Percentiles rank a stretch among this genome's conserved stretches.
These are phyloP conservation scores for Actenoides hombroni DNA, from an alignment of 2,113 vertebrate species.

Conservation along the genomic window DNA sequence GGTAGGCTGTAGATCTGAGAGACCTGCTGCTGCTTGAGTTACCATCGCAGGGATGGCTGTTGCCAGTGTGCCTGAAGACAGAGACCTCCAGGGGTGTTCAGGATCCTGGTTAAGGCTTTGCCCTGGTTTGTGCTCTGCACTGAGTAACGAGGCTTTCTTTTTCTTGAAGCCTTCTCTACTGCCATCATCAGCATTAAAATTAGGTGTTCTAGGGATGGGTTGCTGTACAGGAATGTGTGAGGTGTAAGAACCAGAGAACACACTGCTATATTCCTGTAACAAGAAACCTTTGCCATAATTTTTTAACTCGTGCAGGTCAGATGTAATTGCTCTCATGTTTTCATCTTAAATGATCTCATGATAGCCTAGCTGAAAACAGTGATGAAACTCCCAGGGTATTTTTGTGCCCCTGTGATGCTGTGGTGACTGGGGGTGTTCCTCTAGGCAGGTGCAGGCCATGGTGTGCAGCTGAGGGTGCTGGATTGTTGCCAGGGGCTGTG, in stretches of 20 bases:
- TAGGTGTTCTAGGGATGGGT: not conserved
- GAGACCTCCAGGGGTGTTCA: accelerated
- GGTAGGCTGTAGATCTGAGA: not conserved
- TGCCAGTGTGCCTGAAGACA: accelerated
- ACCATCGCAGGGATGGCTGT: accelerated
- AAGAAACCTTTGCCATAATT: not conserved
- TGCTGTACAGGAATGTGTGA: not conserved
- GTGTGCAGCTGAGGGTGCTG: not conserved
- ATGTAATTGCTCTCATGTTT: not conserved
- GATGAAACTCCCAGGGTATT: not conserved
- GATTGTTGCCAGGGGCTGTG: not conserved
- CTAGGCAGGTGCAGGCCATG: not conserved
- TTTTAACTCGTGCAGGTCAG: not conserved
- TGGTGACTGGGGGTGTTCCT: not conserved
- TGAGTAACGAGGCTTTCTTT: accelerated
- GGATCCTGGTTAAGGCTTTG: accelerated
- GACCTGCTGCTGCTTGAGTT: accelerated
- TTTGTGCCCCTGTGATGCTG: not conserved
- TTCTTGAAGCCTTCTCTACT: too few relatives aligned
- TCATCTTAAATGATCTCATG: not conserved
- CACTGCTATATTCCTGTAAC: accelerated
- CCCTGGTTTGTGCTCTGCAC: accelerated
- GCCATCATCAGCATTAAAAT: accelerated
- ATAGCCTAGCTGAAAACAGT: not conserved
- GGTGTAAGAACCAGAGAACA: not conserved